Conservation (phyloP, 2,113 vertebrate species). For the Sardina pilchardus region DNA sequence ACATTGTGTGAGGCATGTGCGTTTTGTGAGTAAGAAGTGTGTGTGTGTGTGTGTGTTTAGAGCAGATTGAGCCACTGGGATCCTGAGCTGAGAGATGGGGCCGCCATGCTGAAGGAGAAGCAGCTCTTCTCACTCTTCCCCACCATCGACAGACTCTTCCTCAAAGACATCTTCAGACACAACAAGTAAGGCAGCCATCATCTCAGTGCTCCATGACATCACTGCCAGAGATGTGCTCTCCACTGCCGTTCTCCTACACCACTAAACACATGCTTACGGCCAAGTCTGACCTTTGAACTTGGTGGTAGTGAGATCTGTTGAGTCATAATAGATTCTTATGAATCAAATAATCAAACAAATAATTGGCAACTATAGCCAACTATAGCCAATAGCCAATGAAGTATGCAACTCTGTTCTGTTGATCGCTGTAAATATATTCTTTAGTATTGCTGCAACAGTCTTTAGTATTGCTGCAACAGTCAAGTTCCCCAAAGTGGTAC, state of each 20-base stretch:
- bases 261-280: no score
- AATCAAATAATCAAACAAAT: no score
- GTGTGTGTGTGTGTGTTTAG: constrained; percentile 57
- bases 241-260: not conserved
- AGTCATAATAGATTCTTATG: no score
- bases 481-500: no score
- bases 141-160: constrained; percentile 85
- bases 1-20: not conserved
- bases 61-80: constrained; percentile 70
- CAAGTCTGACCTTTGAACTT: no score
- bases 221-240: not conserved
- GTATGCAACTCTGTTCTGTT: no score
- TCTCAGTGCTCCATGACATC: not conserved
- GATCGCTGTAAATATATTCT: no score
- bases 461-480: no score
- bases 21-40: not conserved
- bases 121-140: constrained; percentile 88
- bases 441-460: no score
- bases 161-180: constrained; percentile 91
- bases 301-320: no score
- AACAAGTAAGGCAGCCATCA: constrained; percentile 80
- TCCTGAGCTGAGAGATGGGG: constrained; percentile 80
- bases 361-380: no score
- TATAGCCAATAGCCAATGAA: no score
- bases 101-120: constrained; percentile 85